Percentiles rank a stretch among this genome's conserved stretches.
These are phyloP conservation scores for Merodon equestris DNA, from an alignment of 2,888 invertebrate genomes.

Conservation along the genomic window DNA sequence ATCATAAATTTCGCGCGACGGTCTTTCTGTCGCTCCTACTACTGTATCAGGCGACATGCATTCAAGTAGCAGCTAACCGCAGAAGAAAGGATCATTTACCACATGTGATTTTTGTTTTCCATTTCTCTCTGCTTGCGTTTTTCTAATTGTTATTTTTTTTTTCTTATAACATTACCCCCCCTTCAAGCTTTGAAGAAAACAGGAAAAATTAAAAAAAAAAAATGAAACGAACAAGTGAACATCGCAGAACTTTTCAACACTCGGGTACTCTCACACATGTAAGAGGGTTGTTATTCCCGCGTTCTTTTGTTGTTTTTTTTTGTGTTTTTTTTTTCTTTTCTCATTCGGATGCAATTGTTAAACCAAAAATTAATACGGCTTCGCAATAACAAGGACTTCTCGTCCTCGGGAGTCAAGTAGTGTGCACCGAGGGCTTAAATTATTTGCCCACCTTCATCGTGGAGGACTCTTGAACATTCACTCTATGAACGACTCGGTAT, in stretches of 20 bases:
- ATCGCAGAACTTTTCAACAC: slow-evolving; percentile 13
- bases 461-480: slow-evolving; percentile 45
- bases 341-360: slow-evolving; percentile 52
- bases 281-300: slow-evolving; percentile 46
- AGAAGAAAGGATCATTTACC: slow-evolving; percentile 58
- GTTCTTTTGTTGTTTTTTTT: slow-evolving; percentile 37
- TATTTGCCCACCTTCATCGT: slow-evolving; percentile 66
- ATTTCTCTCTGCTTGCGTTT: slow-evolving; percentile 7
- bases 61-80: slow-evolving; percentile 27
- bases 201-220: slow-evolving; percentile 14
- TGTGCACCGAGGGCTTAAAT: slow-evolving; percentile 63
- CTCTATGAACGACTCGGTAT: slow-evolving; percentile 38
- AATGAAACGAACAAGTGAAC: slow-evolving; percentile 41
- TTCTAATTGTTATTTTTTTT: background rate
- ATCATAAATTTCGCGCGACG: slow-evolving; percentile 43
- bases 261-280: background rate
- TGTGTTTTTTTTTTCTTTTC: slow-evolving; percentile 26
- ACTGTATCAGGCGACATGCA: background rate
- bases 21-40: slow-evolving; percentile 24
- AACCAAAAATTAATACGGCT: slow-evolving; percentile 64
- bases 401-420: slow-evolving; percentile 58
- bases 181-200: slow-evolving; percentile 25
- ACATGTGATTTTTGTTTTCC: slow-evolving; percentile 58
- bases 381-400: slow-evolving; percentile 61
- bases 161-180: too few species aligned